Conservation (phyloP, 92 coral and sea anemone species). For the Umimayanthus chanpuru region DNA sequence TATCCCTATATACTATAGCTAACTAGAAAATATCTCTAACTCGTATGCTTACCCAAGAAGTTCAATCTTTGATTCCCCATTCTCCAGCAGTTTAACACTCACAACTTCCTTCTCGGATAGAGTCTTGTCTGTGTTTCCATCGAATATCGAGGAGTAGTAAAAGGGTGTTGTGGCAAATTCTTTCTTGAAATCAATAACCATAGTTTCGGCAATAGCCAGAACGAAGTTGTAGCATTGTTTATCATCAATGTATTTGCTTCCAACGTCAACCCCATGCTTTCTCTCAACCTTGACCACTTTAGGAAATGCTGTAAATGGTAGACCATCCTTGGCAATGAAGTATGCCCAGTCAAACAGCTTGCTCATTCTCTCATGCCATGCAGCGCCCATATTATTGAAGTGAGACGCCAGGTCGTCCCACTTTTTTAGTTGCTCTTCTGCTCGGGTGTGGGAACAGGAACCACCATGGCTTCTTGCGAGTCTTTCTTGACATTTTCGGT, state of each 20-base stretch:
- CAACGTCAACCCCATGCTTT: conserved; percentile 25
- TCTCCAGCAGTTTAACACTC: conserved; percentile 31
- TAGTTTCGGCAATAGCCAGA: conserved; percentile 32
- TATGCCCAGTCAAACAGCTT: conserved; percentile 34
- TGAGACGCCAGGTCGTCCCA: background rate
- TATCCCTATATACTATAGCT: background rate
- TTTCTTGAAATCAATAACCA: conserved; percentile 26
- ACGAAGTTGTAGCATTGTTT: conserved; percentile 32
- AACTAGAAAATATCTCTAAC: background rate
- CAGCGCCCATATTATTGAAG: background rate
- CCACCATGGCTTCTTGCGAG: conserved; percentile 13
- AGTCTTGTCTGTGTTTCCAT: conserved; percentile 34
- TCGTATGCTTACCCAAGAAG: background rate
- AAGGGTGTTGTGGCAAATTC: conserved; percentile 11
- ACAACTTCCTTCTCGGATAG: conserved; percentile 35
- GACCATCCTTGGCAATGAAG: conserved; percentile 25
- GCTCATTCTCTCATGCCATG: conserved; percentile 18
- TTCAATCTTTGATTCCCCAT: background rate
- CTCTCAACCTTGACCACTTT: background rate
- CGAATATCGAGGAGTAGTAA: conserved; percentile 20
- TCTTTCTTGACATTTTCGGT: no score
- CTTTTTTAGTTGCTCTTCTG: conserved; percentile 31
- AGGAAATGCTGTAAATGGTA: conserved; percentile 2
- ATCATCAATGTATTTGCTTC: conserved; percentile 16
- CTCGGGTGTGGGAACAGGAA: background rate